Conservation (phyloP, 2,113 vertebrate genomes). For the Dipodomys ordii region DNA sequence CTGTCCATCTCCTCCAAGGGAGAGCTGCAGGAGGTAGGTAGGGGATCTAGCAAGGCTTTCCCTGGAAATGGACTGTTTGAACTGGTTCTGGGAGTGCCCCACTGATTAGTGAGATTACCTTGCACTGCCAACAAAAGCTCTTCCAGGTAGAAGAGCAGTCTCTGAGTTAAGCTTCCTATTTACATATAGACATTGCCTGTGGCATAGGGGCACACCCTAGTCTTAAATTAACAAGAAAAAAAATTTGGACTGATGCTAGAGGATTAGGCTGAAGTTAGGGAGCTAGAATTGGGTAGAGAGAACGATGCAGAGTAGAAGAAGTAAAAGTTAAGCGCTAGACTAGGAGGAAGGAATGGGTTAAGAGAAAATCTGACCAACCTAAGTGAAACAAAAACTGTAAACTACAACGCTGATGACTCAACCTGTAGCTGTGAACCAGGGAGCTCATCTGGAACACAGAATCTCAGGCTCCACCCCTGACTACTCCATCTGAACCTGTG, state of each 20-base stretch:
- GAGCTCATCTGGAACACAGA: not conserved
- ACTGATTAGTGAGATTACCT: constrained; percentile 24
- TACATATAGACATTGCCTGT: constrained; percentile 12
- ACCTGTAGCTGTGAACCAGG: not conserved
- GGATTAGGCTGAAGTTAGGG: not conserved
- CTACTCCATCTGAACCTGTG: not conserved
- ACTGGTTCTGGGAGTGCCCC: constrained; percentile 35
- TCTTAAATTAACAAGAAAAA: not conserved
- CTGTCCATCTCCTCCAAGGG: not conserved
- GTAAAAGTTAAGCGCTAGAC: not conserved
- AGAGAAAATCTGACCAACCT: not conserved
- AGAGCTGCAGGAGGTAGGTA: not conserved
- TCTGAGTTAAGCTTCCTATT: constrained; percentile 25
- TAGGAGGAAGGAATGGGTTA: not conserved
- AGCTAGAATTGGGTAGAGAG: not conserved
- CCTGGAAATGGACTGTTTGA: constrained; percentile 34
- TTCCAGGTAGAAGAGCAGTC: not conserved
- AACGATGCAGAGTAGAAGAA: not conserved
- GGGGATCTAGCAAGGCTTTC: not conserved
- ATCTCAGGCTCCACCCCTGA: not conserved
- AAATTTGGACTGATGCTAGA: not conserved
- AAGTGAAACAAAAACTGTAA: not conserved
- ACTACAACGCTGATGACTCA: not conserved
- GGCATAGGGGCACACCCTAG: not conserved
- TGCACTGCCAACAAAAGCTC: constrained; percentile 26